Evolutionary conservation across 2,113 vertebrate genomes (phyloP), one percentile per base, ranked within the genome.

Genomic region (Jacana jacana): DNA sequence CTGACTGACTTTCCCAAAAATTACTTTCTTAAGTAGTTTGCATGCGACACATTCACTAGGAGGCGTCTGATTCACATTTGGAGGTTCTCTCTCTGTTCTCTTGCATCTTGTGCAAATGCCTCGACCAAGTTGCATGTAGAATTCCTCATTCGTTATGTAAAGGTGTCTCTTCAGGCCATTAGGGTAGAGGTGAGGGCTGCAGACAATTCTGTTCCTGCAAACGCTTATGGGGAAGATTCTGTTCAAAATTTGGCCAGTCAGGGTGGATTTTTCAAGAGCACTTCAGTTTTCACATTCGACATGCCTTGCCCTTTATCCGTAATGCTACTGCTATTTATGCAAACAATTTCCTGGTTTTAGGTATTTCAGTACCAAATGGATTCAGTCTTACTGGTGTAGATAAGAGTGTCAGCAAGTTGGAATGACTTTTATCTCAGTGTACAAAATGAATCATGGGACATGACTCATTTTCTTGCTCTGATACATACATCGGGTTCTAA

Each of bases 201-300:
- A 40, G 69, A 17, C 1, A 1, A 48, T 64, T 48, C 3, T 61
- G 17, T 68, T 94, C 86, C 61, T 68, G 78, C n/a, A 85, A 82
- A 69, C 11, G 7, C 0, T 2, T 37, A 18, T 4, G 65, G 18
- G 27, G 68, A 84, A 64, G n/a, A n/a, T 46, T 64, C 18, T 49
- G 11, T 64, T 72, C 19, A 61, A 63, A 65, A n/a, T 35, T 17
- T 69, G 54, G 49, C 18, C 6, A 24, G 0, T 57, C 0, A 0
- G 23, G 10, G 8, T 93, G 37, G 30, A 31, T 88, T 81, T 93
- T 86, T 0, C 61, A 42, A 31, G 28, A 80, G 22, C 11, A 19
- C 13, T 84, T 88, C 12, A 72, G 2, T 11, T 73, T 79, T 64
- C 51, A 28, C 25, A 11, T 60, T 66, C 86, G 28, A 42, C 2